phyloP scores from a whole-genome alignment of 1,140 invertebrate species.

The Temnothorax nylanderi region DNA sequence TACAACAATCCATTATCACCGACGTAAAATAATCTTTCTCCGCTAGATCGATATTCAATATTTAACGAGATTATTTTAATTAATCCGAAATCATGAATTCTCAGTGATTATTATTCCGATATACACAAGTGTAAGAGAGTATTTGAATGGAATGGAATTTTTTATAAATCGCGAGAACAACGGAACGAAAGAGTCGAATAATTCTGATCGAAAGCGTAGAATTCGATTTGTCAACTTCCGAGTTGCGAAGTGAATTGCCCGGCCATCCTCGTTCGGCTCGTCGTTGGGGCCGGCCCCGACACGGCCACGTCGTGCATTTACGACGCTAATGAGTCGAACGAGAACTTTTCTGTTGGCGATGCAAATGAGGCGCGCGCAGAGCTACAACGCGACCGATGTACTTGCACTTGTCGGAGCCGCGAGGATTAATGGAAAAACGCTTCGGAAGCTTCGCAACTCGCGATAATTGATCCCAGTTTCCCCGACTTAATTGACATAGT shows the following conservation, averaged over 20 bases:
- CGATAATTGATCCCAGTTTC: conserved; percentile 56
- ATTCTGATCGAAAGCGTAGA: conserved; percentile 46
- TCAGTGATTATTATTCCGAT: background rate
- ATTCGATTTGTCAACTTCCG: conserved; percentile 74
- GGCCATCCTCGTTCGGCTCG: conserved; percentile 37
- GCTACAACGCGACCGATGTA: conserved; percentile 9
- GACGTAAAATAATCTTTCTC: background rate
- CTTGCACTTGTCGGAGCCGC: conserved; percentile 13
- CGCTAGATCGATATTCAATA: background rate
- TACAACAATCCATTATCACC: background rate
- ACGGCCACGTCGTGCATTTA: conserved; percentile 62
- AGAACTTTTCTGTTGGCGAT: conserved; percentile 77
- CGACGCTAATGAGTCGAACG: conserved; percentile 76
- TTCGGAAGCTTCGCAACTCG: conserved; percentile 6
- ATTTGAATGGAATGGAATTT: background rate
- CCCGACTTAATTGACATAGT: conserved; percentile 54
- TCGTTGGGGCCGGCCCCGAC: background rate
- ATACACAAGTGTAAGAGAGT: background rate
- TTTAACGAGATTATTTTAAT: background rate
- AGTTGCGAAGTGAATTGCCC: conserved; percentile 76
- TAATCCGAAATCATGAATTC: background rate
- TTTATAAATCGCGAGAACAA: conserved; percentile 11
- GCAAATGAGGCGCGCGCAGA: conserved; percentile 69
- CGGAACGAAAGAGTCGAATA: background rate
- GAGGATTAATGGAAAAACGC: conserved; percentile 53